phyloP scores from a whole-genome alignment of 2,113 vertebrate species.

The Prunella fulvescens region DNA sequence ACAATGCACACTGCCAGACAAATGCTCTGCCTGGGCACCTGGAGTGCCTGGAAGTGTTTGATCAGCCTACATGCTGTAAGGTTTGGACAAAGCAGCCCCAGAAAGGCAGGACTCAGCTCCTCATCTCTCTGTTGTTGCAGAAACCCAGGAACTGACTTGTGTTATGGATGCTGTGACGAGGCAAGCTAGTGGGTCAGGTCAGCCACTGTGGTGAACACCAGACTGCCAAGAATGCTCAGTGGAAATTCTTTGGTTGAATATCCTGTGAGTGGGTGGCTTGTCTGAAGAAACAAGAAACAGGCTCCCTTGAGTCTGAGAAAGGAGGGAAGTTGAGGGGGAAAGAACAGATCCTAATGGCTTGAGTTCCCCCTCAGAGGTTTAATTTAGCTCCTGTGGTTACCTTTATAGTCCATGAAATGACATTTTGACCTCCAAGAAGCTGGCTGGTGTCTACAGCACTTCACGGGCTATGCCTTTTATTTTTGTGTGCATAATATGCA shows the following conservation, averaged over 20 bases:
- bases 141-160: neutral
- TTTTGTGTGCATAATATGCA: neutral
- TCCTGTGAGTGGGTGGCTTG: constrained; percentile 43
- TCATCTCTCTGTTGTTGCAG: neutral
- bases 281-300: constrained; percentile 39
- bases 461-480: neutral
- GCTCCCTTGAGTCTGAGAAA: neutral
- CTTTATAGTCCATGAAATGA: neutral
- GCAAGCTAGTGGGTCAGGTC: neutral
- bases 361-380: neutral
- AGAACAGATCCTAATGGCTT: neutral
- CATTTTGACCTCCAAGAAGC: neutral
- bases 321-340: neutral
- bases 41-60: neutral
- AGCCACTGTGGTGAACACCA: neutral
- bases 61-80: neutral
- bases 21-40: neutral
- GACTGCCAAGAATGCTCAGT: neutral
- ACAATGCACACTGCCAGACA: neutral
- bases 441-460: neutral
- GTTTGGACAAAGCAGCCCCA: neutral
- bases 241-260: constrained; percentile 10
- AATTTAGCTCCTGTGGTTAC: neutral
- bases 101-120: neutral
- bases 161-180: neutral